These are phyloP conservation scores for Smittia sp. DNA, from an alignment of 2,888 invertebrate genomes.

Conservation along the genomic window DNA sequence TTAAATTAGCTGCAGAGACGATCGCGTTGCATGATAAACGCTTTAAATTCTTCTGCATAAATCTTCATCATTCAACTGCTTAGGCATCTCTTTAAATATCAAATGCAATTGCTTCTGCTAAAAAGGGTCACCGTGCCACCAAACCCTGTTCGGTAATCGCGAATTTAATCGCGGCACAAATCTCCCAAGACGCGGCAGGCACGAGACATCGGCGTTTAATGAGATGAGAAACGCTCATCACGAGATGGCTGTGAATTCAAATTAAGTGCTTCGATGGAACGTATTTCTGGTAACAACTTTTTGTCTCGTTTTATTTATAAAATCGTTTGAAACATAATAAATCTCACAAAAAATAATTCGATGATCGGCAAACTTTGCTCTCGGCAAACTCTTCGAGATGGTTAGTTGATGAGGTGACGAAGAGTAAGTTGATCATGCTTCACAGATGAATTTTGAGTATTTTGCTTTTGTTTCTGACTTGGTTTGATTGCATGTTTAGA, in stretches of 20 bases:
- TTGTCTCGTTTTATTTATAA: slow-evolving; percentile 24
- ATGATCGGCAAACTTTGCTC: neutral
- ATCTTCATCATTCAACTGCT: neutral
- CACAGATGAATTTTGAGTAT: slow-evolving; percentile 30
- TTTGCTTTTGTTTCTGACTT: neutral
- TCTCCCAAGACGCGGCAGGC: neutral
- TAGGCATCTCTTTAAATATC: slow-evolving; percentile 6
- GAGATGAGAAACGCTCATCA: neutral
- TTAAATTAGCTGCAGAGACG: neutral
- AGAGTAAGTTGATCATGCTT: neutral
- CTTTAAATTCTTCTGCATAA: neutral
- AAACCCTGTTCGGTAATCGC: slow-evolving; percentile 4
- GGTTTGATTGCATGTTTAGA: neutral
- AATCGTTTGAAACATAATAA: slow-evolving; percentile 31
- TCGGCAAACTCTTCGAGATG: neutral
- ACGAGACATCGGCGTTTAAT: neutral
- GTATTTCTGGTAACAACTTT: slow-evolving; percentile 20
- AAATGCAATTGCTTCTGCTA: neutral
- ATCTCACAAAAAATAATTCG: slow-evolving; percentile 18
- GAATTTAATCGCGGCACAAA: neutral
- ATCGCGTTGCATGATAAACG: slow-evolving; percentile 17
- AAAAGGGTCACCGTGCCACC: slow-evolving; percentile 14
- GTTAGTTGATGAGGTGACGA: neutral
- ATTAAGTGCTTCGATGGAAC: neutral
- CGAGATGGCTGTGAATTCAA: slow-evolving; percentile 6